Conservation (phyloP, 2,797 vertebrate genomes). For the Phoebastria nigripes region DNA sequence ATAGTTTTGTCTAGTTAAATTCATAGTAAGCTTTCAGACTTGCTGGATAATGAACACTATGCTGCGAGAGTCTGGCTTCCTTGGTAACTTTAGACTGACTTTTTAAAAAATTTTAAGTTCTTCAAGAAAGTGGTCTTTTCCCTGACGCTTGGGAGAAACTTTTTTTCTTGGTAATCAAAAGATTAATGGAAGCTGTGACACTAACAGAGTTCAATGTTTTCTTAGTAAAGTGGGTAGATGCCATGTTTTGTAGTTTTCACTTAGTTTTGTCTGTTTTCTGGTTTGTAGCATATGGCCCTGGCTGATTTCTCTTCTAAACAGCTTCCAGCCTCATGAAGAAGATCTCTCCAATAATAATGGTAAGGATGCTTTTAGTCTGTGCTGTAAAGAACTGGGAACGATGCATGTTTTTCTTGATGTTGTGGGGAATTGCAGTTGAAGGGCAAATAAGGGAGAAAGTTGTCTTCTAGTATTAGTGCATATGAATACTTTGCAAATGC, state of each 20-base stretch:
- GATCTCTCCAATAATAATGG: constrained; percentile 85
- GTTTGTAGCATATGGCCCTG: constrained; percentile 92
- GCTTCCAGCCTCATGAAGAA: constrained; percentile 92
- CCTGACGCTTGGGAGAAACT: neutral
- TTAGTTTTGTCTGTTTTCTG: constrained; percentile 25
- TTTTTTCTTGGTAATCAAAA: neutral
- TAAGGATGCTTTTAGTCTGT: constrained; percentile 62
- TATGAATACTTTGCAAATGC: neutral
- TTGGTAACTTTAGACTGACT: neutral
- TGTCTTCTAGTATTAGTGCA: neutral
- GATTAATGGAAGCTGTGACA: neutral
- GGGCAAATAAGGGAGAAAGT: neutral
- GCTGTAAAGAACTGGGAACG: neutral
- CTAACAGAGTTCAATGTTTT: neutral
- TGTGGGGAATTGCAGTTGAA: neutral
- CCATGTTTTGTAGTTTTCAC: neutral
- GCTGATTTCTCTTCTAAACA: constrained; percentile 94
- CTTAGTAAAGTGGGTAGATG: neutral
- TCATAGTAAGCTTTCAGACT: neutral
- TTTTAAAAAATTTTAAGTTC: neutral
- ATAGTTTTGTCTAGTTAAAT: neutral
- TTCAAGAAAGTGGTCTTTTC: neutral
- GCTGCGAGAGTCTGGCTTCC: neutral
- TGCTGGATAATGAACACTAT: neutral
- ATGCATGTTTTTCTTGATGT: neutral